Base-by-base conservation (phyloP, 2,888 invertebrate species). In the Patella depressa region DNA sequence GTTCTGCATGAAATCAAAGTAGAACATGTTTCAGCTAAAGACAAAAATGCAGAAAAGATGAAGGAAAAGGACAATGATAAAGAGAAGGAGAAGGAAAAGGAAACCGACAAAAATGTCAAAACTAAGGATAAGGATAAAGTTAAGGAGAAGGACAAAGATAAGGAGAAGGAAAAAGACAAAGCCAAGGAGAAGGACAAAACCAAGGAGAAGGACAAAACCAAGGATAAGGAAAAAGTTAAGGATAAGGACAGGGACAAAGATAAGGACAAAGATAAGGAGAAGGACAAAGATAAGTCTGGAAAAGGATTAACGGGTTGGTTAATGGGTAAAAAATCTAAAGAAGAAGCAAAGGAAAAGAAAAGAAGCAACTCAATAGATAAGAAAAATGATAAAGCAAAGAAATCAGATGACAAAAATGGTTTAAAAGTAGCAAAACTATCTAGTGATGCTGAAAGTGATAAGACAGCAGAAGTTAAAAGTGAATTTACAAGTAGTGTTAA, bases 401-500 rank as follows among this genome's bases (percentile, higher is more conserved):
- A 53, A 72, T 12, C n/a, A 45, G 72, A 72, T 11, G 53, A 53
- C 12, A 53, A 72, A 65, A 65, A 65, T 65, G 65, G 65, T 65
- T 24, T 45, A 45, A 65, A 65, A 65, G 24, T 24, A 65, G 24
- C 12, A 24, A 65, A 65, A 19, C 19, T 24, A 65, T 65, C 65
- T 12, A 65, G 19, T 65, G 65, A 65, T 24, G 65, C 24, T 24
- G 65, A 11, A 45, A 45, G 45, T 45, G 45, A 45, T 45, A 45
- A 45, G 45, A 45, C 45, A 45, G 45, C 9, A 5, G 45, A 45
- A 45, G 45, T 45, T 45, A 45, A 45, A 7, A 45, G 45, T 45
- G 45, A 45, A 45, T 77, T 55, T 74, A 72, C 17, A 53, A 74
- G 54, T 34, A 74, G 54, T 34, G 34, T 14, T 34, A 57, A 59